A percentile compares a stretch with the other conserved stretches of the same genome.
Evolutionary conservation across 2,797 vertebrate species (phyloP).

Genomic region (Ptychobarbus kaznakovi): DNA sequence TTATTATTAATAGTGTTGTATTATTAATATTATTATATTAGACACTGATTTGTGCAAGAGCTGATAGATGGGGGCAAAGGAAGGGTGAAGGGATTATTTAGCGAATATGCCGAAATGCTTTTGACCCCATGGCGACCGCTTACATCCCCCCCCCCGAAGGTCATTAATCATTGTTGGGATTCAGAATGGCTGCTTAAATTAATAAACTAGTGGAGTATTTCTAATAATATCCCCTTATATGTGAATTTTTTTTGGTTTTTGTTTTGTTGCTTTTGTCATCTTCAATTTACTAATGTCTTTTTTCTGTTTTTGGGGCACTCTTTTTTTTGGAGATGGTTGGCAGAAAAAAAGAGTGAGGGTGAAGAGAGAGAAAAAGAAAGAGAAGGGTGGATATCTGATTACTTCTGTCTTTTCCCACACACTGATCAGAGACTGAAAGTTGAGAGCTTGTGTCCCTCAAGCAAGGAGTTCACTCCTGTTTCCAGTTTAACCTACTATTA

Average conservation of each 20-base stretch:
- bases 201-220: constrained; percentile 61
- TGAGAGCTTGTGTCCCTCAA: constrained; percentile 79
- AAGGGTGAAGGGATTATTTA: constrained; percentile 68
- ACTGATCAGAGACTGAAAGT: constrained; percentile 83
- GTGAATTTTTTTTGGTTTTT: constrained; percentile 51
- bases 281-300: constrained; percentile 55
- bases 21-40: constrained; percentile 9
- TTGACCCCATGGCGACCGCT: constrained; percentile 74
- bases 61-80: constrained; percentile 10
- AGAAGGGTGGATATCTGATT: constrained; percentile 75
- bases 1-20: not conserved
- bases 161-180: constrained; percentile 77
- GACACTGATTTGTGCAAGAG: constrained; percentile 52
- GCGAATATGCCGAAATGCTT: constrained; percentile 77
- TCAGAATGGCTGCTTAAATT: constrained; percentile 70
- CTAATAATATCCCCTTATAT: constrained; percentile 56
- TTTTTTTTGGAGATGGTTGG: constrained; percentile 29
- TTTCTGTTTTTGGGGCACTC: constrained; percentile 15
- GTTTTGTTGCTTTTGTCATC: constrained; percentile 59
- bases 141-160: constrained; percentile 52
- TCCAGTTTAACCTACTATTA: constrained; percentile 82
- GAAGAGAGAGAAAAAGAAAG: constrained; percentile 54
- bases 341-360: constrained; percentile 47
- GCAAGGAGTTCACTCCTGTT: constrained; percentile 79
- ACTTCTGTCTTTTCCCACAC: constrained; percentile 79